These are phyloP conservation scores for Trissolcus japonicus DNA, from an alignment of 2,888 invertebrate genomes.

Conservation along the genomic window DNA sequence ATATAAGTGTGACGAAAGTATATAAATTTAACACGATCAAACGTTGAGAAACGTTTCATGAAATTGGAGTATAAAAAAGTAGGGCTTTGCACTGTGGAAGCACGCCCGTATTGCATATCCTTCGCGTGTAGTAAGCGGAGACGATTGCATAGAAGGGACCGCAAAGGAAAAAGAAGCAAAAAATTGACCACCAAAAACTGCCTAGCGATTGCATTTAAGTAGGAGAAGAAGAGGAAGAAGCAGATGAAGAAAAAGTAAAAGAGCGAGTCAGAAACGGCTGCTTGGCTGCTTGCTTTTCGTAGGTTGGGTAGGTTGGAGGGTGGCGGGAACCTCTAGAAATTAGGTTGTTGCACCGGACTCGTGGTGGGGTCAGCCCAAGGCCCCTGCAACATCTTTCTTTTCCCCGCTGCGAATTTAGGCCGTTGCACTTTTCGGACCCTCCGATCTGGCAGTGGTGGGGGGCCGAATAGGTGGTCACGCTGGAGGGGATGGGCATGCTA, in stretches of 20 bases:
- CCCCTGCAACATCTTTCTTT: constrained; percentile 70
- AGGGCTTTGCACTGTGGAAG: constrained; percentile 56
- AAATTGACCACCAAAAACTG: constrained; percentile 69
- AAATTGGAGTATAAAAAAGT: constrained; percentile 58
- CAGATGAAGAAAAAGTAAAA: constrained; percentile 57
- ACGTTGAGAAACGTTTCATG: constrained; percentile 56
- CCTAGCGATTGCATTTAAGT: constrained; percentile 74
- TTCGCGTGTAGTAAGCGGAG: constrained; percentile 59
- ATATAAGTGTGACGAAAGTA: constrained; percentile 30
- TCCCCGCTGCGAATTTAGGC: constrained; percentile 75
- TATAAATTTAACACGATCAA: constrained; percentile 41
- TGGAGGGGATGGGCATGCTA: constrained; percentile 63
- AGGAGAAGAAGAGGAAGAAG: constrained; percentile 62
- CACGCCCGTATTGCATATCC: constrained; percentile 59
- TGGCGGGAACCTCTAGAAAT: constrained; percentile 74
- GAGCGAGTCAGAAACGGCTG: constrained; percentile 56
- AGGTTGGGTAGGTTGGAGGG: constrained; percentile 57
- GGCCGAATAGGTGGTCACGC: constrained; percentile 71
- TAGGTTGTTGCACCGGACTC: constrained; percentile 75
- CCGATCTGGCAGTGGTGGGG: constrained; percentile 65
- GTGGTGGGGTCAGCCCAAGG: constrained; percentile 72
- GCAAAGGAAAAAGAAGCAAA: constrained; percentile 53
- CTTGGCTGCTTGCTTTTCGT: constrained; percentile 51
- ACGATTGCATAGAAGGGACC: constrained; percentile 60
- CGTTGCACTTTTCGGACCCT: constrained; percentile 76